Evolutionary conservation across 1,140 invertebrate species (phyloP), one percentile per base, ranked within the genome.

Genomic region (Pristionchus pacificus): DNA sequence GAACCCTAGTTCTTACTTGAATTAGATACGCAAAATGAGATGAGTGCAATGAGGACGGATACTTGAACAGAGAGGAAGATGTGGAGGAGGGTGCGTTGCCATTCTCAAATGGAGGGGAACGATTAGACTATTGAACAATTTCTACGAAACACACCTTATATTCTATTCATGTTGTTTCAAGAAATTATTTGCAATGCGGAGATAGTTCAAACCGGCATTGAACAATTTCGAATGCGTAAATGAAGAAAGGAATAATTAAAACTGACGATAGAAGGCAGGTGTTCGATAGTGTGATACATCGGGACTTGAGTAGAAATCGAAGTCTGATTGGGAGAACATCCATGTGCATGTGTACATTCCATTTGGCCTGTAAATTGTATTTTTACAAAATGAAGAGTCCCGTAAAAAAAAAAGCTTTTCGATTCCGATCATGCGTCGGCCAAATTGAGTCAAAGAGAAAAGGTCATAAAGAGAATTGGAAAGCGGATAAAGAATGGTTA

Each of bases 311-410:
- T 69, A 72, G 6, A 67, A 69, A 25, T 75, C 58, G 30, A 73
- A 74, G 55, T 75, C 71, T 30, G 62, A 65, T 38, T 75, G 60
- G 2, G 74, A 65, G 64, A 75, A 75, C 30, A 71, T 73, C 60
- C 74, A 75, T 2, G 74, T 75, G 60, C 74, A 75, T 19, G 57
- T 74, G 74, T 75, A 72, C 74, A 75, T 75, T 10, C 74, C 74
- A 38, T 64, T 73, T 31, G 74, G 74, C 49, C 74, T 74, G 63
- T 60, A 70, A 70, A 59, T 55, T 13, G 28, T 14, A 65, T 30
- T 30, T 24, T 14, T 10, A 24, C 10, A 30, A 65, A 15, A 65
- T 38, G 29, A 6, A 31, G n/a, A n/a, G n/a, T n/a, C n/a, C n/a
- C n/a, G n/a, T n/a, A n/a, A n/a, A n/a, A n/a, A n/a, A n/a, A n/a